Conservation (phyloP, 2,113 vertebrate genomes). For the Galeopterus variegatus region DNA sequence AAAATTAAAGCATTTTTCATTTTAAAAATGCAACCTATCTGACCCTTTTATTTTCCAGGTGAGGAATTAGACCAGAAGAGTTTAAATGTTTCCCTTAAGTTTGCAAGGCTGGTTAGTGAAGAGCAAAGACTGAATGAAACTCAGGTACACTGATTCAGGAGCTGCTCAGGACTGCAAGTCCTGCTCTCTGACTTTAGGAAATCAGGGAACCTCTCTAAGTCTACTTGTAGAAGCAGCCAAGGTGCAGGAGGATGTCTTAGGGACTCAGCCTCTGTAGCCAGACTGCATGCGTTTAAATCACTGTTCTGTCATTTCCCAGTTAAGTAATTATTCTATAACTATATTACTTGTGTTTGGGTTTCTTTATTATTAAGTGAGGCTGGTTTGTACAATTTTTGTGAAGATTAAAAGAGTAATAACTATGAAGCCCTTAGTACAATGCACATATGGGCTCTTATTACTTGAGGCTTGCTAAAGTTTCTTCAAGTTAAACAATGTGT, state of each 20-base stretch:
- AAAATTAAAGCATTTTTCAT: background rate
- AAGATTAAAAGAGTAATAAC: conserved; percentile 6
- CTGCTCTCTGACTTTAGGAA: background rate
- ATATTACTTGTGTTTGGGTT: background rate
- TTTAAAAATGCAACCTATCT: background rate
- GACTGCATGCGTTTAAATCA: background rate
- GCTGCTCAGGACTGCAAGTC: background rate
- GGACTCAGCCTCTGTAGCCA: background rate
- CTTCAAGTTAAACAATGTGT: conserved; percentile 5
- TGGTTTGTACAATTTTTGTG: background rate
- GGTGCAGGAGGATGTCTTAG: too few relatives aligned
- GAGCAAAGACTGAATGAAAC: background rate
- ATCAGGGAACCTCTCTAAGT: background rate
- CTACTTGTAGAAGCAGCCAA: background rate
- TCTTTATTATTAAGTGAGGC: background rate
- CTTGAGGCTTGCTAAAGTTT: background rate
- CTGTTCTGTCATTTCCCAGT: background rate
- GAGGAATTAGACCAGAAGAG: background rate
- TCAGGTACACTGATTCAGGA: rapidly evolving
- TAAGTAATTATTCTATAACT: background rate
- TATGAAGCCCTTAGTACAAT: background rate
- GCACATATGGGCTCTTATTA: background rate
- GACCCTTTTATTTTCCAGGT: background rate
- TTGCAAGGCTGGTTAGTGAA: background rate
- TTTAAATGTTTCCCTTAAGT: background rate